Base-by-base conservation (phyloP, 2,113 vertebrate species). In the Uria aalge region DNA sequence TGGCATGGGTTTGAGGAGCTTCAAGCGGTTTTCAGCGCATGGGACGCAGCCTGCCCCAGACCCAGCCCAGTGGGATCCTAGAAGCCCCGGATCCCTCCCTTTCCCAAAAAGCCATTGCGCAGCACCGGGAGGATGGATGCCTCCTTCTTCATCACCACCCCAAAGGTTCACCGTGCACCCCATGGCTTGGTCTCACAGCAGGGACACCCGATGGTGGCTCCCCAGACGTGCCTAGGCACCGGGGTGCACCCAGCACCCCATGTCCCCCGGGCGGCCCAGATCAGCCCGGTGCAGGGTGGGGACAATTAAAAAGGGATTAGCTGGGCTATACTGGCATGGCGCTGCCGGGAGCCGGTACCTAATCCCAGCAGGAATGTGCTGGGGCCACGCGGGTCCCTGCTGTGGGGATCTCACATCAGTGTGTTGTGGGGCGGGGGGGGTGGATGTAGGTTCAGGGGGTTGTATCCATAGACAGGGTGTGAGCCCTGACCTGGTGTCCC, bases 221-320 rank as follows among this genome's bases (percentile, higher is more conserved):
- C 23, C 29, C 29, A 63, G 8, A n/a, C 0, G 0, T 59, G 64
- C 68, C 66, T 45, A 74, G 34, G 45, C 40, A 66, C 38, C 1
- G 4, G 57, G 57, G 27, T 73, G 27, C 34, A 62, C 59, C 45
- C 55, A 74, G 22, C 34, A 66, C 24, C 60, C 74, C 56, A 48
- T 2, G 5, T 24, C 17, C 34, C 20, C 74, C 55, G 36, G 34
- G 29, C 4, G 10, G 69, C 55, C 52, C 5, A 2, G 45, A 68
- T 92, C 80, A 69, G 36, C 20, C 68, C 7, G 0, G 38, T 1
- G 5, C 21, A n/a, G 52, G 24, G 14, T 4, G 74, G 56, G 74
- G 85, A 92, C 60, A 88, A 95, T 96, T 96, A 85, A 85, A 81
- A 93, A 63, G 38, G 91, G 96, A 96, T 96, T 96, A 96, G 16